Evolutionary conservation across 2,113 vertebrate species (phyloP).

Genomic region (Papio anubis): DNA sequence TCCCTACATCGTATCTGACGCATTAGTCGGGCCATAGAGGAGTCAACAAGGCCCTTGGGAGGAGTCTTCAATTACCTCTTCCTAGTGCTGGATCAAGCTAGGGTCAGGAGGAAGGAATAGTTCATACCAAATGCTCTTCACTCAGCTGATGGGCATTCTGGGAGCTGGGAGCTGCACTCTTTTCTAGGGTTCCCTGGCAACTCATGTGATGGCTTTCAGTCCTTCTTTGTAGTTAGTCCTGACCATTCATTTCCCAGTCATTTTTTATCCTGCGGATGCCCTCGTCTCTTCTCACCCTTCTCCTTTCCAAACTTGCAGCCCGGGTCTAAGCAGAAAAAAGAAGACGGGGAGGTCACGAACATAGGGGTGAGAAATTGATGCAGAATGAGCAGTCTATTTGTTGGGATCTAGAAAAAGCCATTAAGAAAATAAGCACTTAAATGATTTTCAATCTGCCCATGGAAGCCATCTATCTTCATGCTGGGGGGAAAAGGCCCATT

Average conservation of each 20-base stretch:
- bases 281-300: not conserved
- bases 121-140: not conserved
- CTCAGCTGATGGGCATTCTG: not conserved
- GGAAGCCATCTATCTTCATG: slow-evolving; percentile 80
- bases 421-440: slow-evolving; percentile 82
- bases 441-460: slow-evolving; percentile 78
- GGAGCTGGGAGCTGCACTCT: not conserved
- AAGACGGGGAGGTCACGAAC: not conserved
- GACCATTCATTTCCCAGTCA: not conserved
- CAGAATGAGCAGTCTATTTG: slow-evolving; percentile 68
- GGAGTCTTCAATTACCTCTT: not conserved
- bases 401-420: slow-evolving; percentile 76
- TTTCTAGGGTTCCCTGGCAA: not conserved
- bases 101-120: not conserved
- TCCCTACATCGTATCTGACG: not conserved
- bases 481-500: slow-evolving; percentile 30
- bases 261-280: not conserved
- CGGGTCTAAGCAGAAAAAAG: slow-evolving; percentile 7
- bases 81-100: not conserved
- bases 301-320: slow-evolving; percentile 38
- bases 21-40: not conserved
- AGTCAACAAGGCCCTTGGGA: not conserved
- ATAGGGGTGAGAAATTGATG: slow-evolving; percentile 65
- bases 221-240: not conserved
- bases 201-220: not conserved